Evolutionary conservation across 2,888 invertebrate species (phyloP).

Genomic region (Lithosia quadra): DNA sequence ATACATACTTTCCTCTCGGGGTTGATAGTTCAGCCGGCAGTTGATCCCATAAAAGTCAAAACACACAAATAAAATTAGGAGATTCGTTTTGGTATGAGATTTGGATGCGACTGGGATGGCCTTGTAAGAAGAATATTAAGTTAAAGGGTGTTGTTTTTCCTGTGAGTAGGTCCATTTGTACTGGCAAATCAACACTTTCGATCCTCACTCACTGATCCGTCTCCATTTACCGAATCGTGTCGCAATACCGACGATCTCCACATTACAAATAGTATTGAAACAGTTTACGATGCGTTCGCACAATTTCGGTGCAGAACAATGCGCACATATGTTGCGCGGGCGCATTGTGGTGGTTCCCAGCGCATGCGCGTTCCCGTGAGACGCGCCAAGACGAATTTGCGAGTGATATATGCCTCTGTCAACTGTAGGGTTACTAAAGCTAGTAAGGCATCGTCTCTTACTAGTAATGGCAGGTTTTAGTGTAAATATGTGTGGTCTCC

Average conservation of each 20-base stretch:
- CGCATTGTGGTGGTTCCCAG: conserved; percentile 55
- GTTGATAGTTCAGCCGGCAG: no score
- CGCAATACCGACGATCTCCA: conserved; percentile 8
- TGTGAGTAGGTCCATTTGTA: no score
- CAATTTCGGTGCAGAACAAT: conserved; percentile 57
- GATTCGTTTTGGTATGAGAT: no score
- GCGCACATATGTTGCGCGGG: conserved; percentile 51
- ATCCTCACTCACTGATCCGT: neutral
- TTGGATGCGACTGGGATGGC: no score
- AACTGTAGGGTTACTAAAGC: conserved; percentile 32
- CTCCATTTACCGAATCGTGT: neutral
- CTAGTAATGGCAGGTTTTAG: neutral
- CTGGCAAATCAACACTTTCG: no score
- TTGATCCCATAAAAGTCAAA: no score
- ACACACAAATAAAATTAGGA: no score
- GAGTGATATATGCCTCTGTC: conserved; percentile 20
- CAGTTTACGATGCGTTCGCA: conserved; percentile 44
- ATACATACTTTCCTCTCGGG: no score
- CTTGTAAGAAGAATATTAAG: no score
- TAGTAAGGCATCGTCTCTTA: neutral
- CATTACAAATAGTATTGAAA: conserved; percentile 14
- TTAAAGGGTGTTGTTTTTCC: no score
- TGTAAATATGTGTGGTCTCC: neutral
- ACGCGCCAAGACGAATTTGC: conserved; percentile 13
- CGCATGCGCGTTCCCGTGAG: conserved; percentile 41